A percentile compares a stretch with the other conserved stretches of the same genome.
Evolutionary conservation across 2,113 vertebrate species (phyloP).

Genomic region (Pongo pygmaeus): DNA sequence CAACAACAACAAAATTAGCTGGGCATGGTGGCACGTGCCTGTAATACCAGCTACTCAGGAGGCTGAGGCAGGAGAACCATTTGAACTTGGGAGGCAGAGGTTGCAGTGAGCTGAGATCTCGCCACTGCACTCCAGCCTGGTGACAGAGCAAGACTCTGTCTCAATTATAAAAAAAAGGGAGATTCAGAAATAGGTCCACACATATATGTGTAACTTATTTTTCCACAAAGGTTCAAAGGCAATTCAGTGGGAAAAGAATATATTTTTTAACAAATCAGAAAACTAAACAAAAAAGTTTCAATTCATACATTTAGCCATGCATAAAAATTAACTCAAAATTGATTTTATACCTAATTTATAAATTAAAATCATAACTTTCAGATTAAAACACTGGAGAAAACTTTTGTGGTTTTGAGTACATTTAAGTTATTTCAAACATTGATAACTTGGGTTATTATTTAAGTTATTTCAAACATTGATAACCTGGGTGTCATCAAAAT

Average conservation of each 20-base stretch:
- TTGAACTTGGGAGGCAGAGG: too few species aligned
- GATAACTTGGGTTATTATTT: too few species aligned
- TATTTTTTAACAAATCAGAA: neutral
- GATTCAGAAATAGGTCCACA: neutral
- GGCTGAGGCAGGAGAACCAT: too few species aligned
- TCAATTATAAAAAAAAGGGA: neutral
- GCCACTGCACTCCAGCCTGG: too few species aligned
- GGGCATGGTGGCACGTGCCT: too few species aligned
- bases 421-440: neutral
- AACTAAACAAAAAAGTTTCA: neutral
- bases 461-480: neutral
- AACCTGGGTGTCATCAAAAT: neutral
- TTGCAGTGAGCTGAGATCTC: too few species aligned
- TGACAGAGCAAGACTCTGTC: too few species aligned
- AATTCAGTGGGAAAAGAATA: neutral
- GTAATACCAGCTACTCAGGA: too few species aligned
- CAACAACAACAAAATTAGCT: too few species aligned
- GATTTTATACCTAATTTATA: neutral
- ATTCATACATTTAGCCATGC: neutral
- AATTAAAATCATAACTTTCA: neutral
- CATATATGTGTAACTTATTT: neutral
- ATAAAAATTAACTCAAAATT: neutral
- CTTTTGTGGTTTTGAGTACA: neutral
- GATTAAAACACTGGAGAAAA: neutral
- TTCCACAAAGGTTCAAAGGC: neutral